Percentiles rank a stretch among this genome's conserved stretches.
These are phyloP conservation scores for Halcyon leucocephala DNA, from an alignment of 2,797 vertebrate genomes.

Conservation along the genomic window DNA sequence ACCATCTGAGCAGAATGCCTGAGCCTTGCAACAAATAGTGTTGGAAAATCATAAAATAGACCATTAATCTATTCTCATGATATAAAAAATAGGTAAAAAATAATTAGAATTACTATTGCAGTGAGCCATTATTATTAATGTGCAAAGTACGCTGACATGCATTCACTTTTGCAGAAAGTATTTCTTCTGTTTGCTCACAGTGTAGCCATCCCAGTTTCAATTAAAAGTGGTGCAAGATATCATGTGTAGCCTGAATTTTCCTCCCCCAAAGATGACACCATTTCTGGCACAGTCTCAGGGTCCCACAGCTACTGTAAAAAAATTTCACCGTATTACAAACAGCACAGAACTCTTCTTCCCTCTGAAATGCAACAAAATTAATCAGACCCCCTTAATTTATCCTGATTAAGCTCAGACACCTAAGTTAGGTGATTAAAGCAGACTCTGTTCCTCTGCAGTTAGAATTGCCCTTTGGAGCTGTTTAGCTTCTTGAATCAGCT, in stretches of 20 bases:
- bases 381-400: slow-evolving; percentile 6
- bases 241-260: neutral
- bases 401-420: neutral
- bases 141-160: neutral
- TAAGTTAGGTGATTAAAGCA: neutral
- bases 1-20: neutral
- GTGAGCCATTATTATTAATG: neutral
- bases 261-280: neutral
- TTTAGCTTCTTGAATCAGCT: neutral
- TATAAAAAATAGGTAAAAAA: neutral
- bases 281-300: neutral
- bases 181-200: neutral
- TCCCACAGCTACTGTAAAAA: neutral
- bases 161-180: neutral
- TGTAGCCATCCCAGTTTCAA: neutral
- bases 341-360: neutral
- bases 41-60: neutral
- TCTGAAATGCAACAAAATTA: neutral
- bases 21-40: neutral
- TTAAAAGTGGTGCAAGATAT: neutral
- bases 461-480: neutral
- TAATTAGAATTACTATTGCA: neutral
- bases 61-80: neutral
- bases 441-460: neutral
- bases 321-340: neutral